phyloP scores from a whole-genome alignment of 2,888 invertebrate species.

The Tryphoninae sp. region DNA sequence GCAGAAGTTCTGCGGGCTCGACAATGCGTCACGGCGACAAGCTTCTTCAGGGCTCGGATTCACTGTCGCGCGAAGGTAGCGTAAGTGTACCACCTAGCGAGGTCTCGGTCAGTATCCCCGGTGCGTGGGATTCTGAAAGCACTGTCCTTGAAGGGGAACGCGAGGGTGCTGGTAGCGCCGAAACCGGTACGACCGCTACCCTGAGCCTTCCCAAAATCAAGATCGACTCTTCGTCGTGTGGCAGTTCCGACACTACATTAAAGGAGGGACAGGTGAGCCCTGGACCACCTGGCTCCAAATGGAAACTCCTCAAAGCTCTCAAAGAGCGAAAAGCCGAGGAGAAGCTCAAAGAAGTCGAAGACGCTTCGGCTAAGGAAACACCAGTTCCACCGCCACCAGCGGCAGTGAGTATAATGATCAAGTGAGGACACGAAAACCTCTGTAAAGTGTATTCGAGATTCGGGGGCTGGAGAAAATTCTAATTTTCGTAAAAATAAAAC shows the following conservation, averaged over 20 bases:
- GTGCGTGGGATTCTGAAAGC: slow-evolving; percentile 80
- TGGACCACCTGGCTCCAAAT: slow-evolving; percentile 89
- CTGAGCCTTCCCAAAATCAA: slow-evolving; percentile 82
- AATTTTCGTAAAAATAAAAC: slow-evolving; percentile 21
- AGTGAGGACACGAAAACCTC: slow-evolving; percentile 79
- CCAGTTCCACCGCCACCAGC: slow-evolving; percentile 75
- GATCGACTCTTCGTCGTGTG: slow-evolving; percentile 81
- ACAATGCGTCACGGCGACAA: slow-evolving; percentile 77
- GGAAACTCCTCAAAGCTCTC: slow-evolving; percentile 94
- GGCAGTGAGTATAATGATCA: slow-evolving; percentile 80
- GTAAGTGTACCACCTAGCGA: slow-evolving; percentile 80
- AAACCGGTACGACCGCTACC: slow-evolving; percentile 76
- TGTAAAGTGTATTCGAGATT: slow-evolving; percentile 79
- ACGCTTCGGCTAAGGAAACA: slow-evolving; percentile 76
- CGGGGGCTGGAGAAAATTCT: slow-evolving; percentile 70
- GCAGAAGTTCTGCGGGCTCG: slow-evolving; percentile 81
- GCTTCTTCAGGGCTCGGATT: slow-evolving; percentile 77
- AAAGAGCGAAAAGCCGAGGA: slow-evolving; percentile 96
- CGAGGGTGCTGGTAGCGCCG: slow-evolving; percentile 76
- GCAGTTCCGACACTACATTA: slow-evolving; percentile 77
- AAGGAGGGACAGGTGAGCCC: slow-evolving; percentile 80
- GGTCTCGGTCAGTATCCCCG: slow-evolving; percentile 79
- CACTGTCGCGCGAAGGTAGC: slow-evolving; percentile 80
- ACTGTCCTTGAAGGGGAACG: slow-evolving; percentile 79
- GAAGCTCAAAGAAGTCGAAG: slow-evolving; percentile 84